Evolutionary conservation across 2,888 invertebrate species (phyloP), one percentile per base, ranked within the genome.

Genomic region (Eurytoma californica): DNA sequence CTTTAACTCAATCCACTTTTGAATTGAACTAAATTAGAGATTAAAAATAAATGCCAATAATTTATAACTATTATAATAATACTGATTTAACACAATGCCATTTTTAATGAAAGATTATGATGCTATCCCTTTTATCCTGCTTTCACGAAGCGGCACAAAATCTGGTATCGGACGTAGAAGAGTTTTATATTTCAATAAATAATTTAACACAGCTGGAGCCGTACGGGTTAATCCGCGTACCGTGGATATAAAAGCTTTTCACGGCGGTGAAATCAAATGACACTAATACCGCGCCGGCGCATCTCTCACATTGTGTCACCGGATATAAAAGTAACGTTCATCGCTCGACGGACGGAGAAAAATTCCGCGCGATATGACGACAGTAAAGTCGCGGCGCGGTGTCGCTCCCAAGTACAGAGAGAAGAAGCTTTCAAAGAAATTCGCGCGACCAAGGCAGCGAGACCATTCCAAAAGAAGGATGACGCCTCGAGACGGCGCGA

Each of bases 221-320:
- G 28, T 18, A 28, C 9, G 47, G 1, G 39, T 72, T 72, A 72
- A 60, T 60, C 49, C 49, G 16, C n/a, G 60, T 24, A 24, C 49
- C 39, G 5, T 57, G 13, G 49, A 66, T 53, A 75, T 63, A 49
- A 76, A 76, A 55, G 69, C 30, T 63, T 57, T 47, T 76, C 55
- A 9, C 39, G 13, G 16, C 13, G 51, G 18, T 65, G 28, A 63
- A 28, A 63, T 68, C 51, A 68, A 76, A 76, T 76, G 58, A 18
- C 51, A 28, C 67, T 67, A 51, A 76, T 51, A 61, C 24, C 55
- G 3, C n/a, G 24, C 13, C 3, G 51, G 51, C 49, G 7, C 18
- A 30, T 57, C 0, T 55, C 18, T 57, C 51, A 47, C 24, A 69
- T 76, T 68, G 57, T 57, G 57, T 55, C 49, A 28, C 14, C 47